Conservation (phyloP, 2,797 vertebrate genomes). For the Valencia hispanica region DNA sequence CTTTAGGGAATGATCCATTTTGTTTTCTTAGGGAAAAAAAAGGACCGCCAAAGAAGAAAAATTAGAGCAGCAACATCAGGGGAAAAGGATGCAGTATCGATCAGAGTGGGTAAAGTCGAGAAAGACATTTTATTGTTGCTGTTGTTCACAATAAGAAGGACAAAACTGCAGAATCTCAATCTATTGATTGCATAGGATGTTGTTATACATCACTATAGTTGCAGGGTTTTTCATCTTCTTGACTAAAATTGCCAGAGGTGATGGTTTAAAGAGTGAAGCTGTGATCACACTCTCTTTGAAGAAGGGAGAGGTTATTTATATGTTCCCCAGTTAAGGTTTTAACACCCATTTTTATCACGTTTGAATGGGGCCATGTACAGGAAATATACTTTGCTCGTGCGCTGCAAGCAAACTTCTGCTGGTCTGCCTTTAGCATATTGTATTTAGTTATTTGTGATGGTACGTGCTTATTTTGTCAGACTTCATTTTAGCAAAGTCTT, state of each 20-base stretch:
- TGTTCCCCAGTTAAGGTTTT: constrained; percentile 1
- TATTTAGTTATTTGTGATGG: background rate
- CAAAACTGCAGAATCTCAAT: constrained; percentile 54
- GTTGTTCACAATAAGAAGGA: constrained; percentile 64
- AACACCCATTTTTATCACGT: constrained; percentile 8
- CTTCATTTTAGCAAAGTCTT: too few species aligned
- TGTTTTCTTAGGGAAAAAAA: background rate
- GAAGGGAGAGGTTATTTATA: constrained; percentile 47
- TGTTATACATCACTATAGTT: constrained; percentile 60
- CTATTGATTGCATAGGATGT: constrained; percentile 57
- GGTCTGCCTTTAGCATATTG: background rate
- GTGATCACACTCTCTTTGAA: constrained; percentile 56
- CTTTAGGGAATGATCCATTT: constrained; percentile 17
- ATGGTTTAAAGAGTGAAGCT: constrained; percentile 52
- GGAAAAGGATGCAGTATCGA: constrained; percentile 22
- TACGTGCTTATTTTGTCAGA: too few species aligned
- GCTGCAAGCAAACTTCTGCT: background rate
- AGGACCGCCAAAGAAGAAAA: background rate
- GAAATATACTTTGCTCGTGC: constrained; percentile 5
- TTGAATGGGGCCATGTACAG: background rate
- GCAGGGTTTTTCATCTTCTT: constrained; percentile 52
- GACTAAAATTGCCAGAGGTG: constrained; percentile 58
- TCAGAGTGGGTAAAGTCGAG: constrained; percentile 24
- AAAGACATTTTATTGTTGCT: constrained; percentile 42
- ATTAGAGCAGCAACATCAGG: background rate